Evolutionary conservation across 2,888 invertebrate species (phyloP), one percentile per base, ranked within the genome.

Genomic region (Eugnorisma glareosa): DNA sequence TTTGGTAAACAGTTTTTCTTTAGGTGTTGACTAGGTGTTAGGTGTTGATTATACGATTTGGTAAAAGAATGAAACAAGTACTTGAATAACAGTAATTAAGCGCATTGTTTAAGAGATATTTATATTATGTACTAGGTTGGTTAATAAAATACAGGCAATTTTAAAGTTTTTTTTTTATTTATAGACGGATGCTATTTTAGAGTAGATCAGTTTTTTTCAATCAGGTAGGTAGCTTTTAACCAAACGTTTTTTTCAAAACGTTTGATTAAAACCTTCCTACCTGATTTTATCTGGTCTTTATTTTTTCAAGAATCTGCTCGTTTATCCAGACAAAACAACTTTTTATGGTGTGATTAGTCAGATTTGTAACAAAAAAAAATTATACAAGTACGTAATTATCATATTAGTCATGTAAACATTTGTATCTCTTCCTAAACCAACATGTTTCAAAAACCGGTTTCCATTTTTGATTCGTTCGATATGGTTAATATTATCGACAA

Each of bases 321-420:
- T 66, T 57, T 7, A 37, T 37, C 21, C 7, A n/a, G 35, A 28
- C n/a, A 28, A 1, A 40, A 18, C 10, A 18, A 37, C 7, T 7
- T 63, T 13, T 6, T 64, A n/a, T 1, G 64, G n/a, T 40, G 40
- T 8, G 6, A 15, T 40, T 64, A n/a, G 40, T 64, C 64, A 64
- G 15, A 69, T 51, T 31, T 15, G 21, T 43, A 35, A 51, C 24
- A 48, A 79, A 68, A 68, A 71, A 43, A 48, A 43, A 43, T 35
- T 35, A 18, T 24, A 18, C 21, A 15, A 10, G 15, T 10, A 13
- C 5, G 1, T 67, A 31, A 80, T 72, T 66, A 66, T 18, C 54
- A 28, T 73, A 70, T 75, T 59, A 66, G 40, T 80, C 75, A 61
- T 43, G 21, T 51, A 57, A 69, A 51, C 1, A 71, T 78, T 81